These are phyloP conservation scores for Harlomillsia oculata DNA, from an alignment of 1,140 invertebrate species.

Conservation along the genomic window DNA sequence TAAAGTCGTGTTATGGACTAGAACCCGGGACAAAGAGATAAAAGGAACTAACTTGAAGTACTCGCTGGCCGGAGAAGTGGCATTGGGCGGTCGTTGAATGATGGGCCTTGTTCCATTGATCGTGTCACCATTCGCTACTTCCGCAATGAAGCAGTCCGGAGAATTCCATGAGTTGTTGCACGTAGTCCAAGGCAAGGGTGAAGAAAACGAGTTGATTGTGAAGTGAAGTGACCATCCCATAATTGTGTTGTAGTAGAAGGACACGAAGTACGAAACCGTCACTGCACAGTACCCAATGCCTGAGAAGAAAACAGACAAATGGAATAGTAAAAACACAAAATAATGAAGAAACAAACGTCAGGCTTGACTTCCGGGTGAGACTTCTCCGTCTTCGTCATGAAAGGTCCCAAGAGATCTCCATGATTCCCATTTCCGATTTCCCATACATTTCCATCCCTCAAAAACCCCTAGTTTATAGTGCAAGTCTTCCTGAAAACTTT, in stretches of 20 bases:
- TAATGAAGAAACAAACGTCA: no score
- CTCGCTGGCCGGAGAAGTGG: conserved; percentile 52
- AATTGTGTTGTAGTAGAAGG: conserved; percentile 87
- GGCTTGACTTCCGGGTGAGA: no score
- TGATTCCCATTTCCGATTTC: no score
- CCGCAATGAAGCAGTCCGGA: conserved; percentile 48
- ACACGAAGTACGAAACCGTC: conserved; percentile 77
- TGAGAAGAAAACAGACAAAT: no score
- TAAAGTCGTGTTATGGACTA: no score
- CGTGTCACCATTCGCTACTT: conserved; percentile 37
- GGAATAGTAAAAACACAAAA: no score
- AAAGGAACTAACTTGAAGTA: conserved; percentile 43
- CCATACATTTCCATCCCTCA: no score
- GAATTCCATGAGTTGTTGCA: conserved; percentile 87
- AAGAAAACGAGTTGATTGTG: conserved; percentile 59
- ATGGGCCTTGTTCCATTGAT: conserved; percentile 34
- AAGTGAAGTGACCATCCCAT: conserved; percentile 86
- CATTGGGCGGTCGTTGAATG: conserved; percentile 42
- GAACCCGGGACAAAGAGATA: background rate
- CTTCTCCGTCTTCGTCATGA: no score
- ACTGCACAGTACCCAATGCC: conserved; percentile 77
- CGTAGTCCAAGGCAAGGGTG: conserved; percentile 67
- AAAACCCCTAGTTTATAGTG: no score
- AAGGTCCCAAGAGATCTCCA: no score
- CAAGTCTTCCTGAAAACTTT: no score